Evolutionary conservation across 1,140 invertebrate species (phyloP), one percentile per base, ranked within the genome.

Genomic region (Cyclina sinensis): DNA sequence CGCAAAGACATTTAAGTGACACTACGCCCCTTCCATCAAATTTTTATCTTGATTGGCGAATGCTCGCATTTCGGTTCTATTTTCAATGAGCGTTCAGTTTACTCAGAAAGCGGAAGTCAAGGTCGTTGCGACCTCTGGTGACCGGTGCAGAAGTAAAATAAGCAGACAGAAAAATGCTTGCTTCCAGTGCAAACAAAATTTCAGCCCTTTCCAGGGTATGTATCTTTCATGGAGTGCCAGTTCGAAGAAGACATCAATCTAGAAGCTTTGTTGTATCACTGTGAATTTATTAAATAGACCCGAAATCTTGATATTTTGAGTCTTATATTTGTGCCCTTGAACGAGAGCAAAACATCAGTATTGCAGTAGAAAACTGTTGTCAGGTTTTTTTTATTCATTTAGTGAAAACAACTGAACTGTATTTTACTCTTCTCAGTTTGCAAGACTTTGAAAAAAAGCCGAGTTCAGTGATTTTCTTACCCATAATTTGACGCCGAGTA

Each of bases 81-180:
- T 12, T 37, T 21, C 24, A 37, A 70, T 78, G 35, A 78, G 74
- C 74, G 74, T 78, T 78, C 48, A 14, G 32, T 27, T 30, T 18
- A 78, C 46, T 30, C 54, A 59, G 32, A 59, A 80, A 82, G 62
- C 86, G 86, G 86, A 88, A 88, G 78, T 88, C 86, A 82, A 83
- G 86, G 86, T 74, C 86, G 70, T 30, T 81, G 54, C 86, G 86
- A 82, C 86, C 86, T 88, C 86, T 88, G 70, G 57, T 32, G 65
- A 32, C 39, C 78, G 78, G 57, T 80, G 86, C 39, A 24, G 39
- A 73, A 32, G 62, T 74, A 70, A 87, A 68, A 68, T 59, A 48
- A 79, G 68, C 86, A 80, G 68, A 80, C 86, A 21, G 78, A 81
- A 65, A 68, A 82, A 88, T 88, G 86, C 39, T 88, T 35, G 76